Evolutionary conservation across 2,888 invertebrate species (phyloP).

Genomic region (Therioaphis trifolii): DNA sequence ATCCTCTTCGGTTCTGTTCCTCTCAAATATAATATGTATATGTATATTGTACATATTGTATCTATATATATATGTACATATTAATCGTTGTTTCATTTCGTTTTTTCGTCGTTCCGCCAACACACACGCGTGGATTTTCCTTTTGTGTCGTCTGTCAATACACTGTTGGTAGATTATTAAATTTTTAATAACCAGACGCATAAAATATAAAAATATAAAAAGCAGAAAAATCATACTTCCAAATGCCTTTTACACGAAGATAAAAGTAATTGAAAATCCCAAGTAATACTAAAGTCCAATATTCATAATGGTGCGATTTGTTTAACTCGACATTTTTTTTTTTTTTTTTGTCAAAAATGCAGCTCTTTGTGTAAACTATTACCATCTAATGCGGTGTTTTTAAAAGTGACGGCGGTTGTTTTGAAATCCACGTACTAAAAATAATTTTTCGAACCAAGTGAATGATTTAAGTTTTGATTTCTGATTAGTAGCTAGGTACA

Average conservation of each 20-base stretch:
- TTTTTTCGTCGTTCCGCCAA: neutral
- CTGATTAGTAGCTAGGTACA: neutral
- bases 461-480: neutral
- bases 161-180: constrained; percentile 25
- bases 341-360: neutral
- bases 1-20: constrained; percentile 8
- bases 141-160: constrained; percentile 31
- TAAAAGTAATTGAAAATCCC: constrained; percentile 20
- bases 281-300: neutral
- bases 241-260: neutral
- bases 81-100: constrained; percentile 39
- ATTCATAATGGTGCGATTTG: neutral
- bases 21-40: neutral
- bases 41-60: neutral
- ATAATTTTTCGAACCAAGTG: neutral
- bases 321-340: neutral
- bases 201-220: constrained; percentile 3
- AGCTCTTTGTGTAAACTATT: neutral
- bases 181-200: constrained; percentile 34
- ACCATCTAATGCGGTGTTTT: neutral
- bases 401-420: no score
- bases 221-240: constrained; percentile 4
- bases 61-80: constrained; percentile 3
- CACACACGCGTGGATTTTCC: neutral
- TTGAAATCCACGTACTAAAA: no score